Percentiles rank a stretch among this genome's conserved stretches.
These are phyloP conservation scores for Ptyas mucosa DNA, from an alignment of 2,113 vertebrate species.

Conservation along the genomic window DNA sequence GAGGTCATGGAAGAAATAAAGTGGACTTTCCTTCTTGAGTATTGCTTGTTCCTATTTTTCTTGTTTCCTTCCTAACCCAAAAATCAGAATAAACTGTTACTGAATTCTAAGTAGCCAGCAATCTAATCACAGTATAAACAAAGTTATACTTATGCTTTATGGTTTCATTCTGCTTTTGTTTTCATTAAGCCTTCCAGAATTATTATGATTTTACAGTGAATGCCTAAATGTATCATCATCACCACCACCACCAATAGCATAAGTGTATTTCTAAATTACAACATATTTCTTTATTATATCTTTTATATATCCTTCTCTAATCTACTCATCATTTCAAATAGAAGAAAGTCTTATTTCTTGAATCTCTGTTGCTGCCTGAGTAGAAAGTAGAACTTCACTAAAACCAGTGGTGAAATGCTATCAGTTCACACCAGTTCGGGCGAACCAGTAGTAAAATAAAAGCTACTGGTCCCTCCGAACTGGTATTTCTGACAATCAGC, in stretches of 20 bases:
- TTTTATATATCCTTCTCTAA: not conserved
- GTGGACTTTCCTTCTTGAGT: not conserved
- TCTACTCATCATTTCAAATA: not conserved
- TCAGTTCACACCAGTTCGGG: too few relatives aligned
- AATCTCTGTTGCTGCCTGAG: not conserved
- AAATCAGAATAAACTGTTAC: not conserved
- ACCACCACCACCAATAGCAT: not conserved
- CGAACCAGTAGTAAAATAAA: too few relatives aligned
- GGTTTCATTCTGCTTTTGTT: not conserved
- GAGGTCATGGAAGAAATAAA: not conserved
- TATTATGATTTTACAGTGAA: not conserved
- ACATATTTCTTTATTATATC: not conserved
- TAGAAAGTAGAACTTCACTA: not conserved
- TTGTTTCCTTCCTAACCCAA: not conserved
- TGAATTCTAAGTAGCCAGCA: not conserved
- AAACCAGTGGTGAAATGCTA: not conserved
- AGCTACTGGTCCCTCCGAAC: too few relatives aligned
- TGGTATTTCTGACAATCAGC: too few relatives aligned
- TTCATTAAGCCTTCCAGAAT: not conserved
- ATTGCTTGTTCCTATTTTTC: not conserved
- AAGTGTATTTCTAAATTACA: not conserved
- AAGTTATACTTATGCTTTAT: not conserved
- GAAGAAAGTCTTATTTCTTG: not conserved
- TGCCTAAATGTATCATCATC: not conserved
- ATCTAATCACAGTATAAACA: not conserved